Base-by-base conservation (phyloP, 2,797 vertebrate genomes). In the Bradypodion pumilum region DNA sequence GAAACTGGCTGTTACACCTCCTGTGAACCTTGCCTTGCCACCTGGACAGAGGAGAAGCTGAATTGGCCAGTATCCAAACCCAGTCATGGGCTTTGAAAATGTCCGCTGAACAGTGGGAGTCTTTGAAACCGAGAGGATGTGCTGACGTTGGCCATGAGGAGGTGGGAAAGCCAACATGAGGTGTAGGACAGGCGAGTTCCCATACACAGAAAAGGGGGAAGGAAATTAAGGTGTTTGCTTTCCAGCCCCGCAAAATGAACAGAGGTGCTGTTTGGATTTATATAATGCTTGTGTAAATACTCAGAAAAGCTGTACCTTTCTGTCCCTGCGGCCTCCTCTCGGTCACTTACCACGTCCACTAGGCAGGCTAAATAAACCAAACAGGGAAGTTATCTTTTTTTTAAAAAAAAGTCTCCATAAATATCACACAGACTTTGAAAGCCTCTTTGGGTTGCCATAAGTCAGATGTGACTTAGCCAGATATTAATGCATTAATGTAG, bases 251-350 rank as follows among this genome's bases (percentile, higher is more conserved):
- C 74, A 0, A 1, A 72, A 87, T 74, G 1, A 35, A 62, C 1
- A 3, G 32, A 59, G 6, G 87, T 89, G 84, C 87, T 87, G 62
- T 78, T 40, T 78, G 80, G 82, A 16, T 90, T 78, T 79, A 0
- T 85, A 77, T 85, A 85, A 88, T 83, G 85, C 74, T 82, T 4
- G 0, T 15, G 32, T n/a, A 79, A 86, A 75, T 23, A 44, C 0
- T 0, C 68, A 23, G 85, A 72, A 60, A 83, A 86, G 72, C 84
- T 27, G 0, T 78, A 89, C 78, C 1, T 32, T 8, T 85, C 52
- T 86, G 56, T 44, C 86, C 32, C 88, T 89, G 82, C 87, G 75
- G 73, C 3, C 0, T 60, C 25, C 79, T 84, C 60, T 42, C 52
- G 0, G 23, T 44, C 37, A 46, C 3, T 27, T 32, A 42, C 66